These are phyloP conservation scores for Adineta ricciae DNA, from an alignment of 2,888 invertebrate species.

Conservation along the genomic window DNA sequence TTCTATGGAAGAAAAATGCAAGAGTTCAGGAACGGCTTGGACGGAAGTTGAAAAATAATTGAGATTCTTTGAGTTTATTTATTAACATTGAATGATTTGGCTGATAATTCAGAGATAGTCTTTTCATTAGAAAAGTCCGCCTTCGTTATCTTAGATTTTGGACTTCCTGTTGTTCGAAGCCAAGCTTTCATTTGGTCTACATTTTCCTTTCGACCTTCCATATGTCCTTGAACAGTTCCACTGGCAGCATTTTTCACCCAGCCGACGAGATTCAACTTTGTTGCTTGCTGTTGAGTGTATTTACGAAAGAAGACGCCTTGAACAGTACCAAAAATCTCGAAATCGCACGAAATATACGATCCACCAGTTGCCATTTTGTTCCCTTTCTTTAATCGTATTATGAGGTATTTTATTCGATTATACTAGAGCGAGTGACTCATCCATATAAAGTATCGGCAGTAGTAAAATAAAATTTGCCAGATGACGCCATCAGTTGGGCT, in stretches of 20 bases:
- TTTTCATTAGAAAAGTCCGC: constrained; percentile 30
- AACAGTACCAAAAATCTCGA: constrained; percentile 33
- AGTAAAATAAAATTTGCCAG: background rate
- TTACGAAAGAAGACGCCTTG: constrained; percentile 35
- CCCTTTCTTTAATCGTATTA: background rate
- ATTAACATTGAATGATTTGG: background rate
- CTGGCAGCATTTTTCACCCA: constrained; percentile 30
- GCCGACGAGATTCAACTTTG: constrained; percentile 26
- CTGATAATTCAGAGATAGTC: background rate
- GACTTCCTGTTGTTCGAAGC: constrained; percentile 30
- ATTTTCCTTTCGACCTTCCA: constrained; percentile 26
- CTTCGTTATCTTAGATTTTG: constrained; percentile 32
- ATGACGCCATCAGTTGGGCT: background rate
- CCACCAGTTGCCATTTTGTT: background rate
- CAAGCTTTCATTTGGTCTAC: constrained; percentile 32
- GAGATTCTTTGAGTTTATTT: background rate
- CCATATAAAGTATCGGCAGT: background rate
- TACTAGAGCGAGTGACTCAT: background rate
- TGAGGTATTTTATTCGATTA: too few relatives aligned
- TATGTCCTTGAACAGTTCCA: constrained; percentile 33
- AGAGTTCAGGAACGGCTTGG: background rate
- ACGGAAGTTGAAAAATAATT: background rate
- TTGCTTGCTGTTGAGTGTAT: constrained; percentile 30
- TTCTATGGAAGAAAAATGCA: too few relatives aligned
- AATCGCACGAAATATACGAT: constrained; percentile 13